Conservation (phyloP, 2,113 vertebrate genomes). For the Austrofundulus limnaeus region DNA sequence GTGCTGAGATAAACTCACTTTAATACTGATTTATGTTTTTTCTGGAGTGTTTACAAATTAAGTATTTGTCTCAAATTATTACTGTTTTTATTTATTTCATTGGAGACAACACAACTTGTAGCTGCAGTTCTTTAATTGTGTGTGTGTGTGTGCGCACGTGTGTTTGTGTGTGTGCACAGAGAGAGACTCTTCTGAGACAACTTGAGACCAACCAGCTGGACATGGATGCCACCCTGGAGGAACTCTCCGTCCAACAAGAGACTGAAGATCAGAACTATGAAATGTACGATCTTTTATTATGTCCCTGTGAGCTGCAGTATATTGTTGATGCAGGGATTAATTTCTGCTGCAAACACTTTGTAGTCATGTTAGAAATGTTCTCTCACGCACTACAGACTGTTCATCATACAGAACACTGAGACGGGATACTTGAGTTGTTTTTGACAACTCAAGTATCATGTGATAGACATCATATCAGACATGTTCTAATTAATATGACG, state of each 20-base stretch:
- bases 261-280: slow-evolving; percentile 98
- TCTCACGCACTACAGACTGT: too few relatives aligned
- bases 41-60: too few relatives aligned
- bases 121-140: background rate
- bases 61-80: too few relatives aligned
- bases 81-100: background rate
- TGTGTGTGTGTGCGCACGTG: slow-evolving; percentile 1
- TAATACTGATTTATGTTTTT: too few relatives aligned
- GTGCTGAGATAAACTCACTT: too few relatives aligned
- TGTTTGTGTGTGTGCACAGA: slow-evolving; percentile 69
- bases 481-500: too few relatives aligned
- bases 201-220: slow-evolving; percentile 98
- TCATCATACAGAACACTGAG: too few relatives aligned
- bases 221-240: slow-evolving; percentile 95
- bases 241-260: slow-evolving; percentile 94
- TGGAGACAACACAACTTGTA: background rate
- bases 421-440: too few relatives aligned
- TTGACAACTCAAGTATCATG: too few relatives aligned
- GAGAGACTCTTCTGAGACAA: slow-evolving; percentile 94
- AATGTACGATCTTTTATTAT: slow-evolving; percentile 78
- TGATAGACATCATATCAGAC: too few relatives aligned
- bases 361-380: too few relatives aligned
- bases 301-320: too few relatives aligned
- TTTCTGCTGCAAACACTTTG: background rate
- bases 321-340: background rate